Percentiles rank a stretch among this genome's conserved stretches.
These are phyloP conservation scores for Oligia latruncula DNA, from an alignment of 2,888 invertebrate species.

Conservation along the genomic window DNA sequence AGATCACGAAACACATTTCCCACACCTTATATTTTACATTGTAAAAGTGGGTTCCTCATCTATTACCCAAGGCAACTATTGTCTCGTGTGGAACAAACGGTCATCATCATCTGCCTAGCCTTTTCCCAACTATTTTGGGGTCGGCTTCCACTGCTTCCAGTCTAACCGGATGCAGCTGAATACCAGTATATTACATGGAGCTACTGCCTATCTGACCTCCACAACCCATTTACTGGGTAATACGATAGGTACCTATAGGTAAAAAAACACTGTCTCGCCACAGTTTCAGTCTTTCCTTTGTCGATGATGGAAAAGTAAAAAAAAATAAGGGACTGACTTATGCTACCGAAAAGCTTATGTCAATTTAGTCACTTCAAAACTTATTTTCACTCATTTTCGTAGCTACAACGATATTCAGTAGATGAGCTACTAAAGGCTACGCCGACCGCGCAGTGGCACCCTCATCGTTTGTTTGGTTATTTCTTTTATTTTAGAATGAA, in stretches of 20 bases:
- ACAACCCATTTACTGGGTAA: no score
- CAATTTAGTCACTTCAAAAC: background rate
- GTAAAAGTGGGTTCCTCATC: conserved; percentile 36
- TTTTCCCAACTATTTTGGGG: no score
- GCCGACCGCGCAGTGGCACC: no score
- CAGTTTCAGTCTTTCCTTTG: background rate
- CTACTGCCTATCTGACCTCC: no score
- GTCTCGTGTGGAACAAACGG: background rate
- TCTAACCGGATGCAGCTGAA: no score
- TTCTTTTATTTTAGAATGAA: no score
- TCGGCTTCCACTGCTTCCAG: no score
- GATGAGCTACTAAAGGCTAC: background rate
- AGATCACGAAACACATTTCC: conserved; percentile 11
- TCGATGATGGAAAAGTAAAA: background rate
- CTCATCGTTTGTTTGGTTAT: no score
- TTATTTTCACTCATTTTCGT: background rate
- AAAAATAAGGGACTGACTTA: background rate
- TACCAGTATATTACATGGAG: no score
- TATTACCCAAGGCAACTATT: background rate
- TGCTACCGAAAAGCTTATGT: background rate
- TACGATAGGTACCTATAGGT: no score
- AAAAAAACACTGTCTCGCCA: background rate
- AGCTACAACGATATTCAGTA: conserved; percentile 2
- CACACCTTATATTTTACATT: conserved; percentile 37
- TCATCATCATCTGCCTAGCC: no score